These are phyloP conservation scores for Cyprinodon brontotheroides DNA, from an alignment of 2,113 vertebrate genomes.

Conservation along the genomic window DNA sequence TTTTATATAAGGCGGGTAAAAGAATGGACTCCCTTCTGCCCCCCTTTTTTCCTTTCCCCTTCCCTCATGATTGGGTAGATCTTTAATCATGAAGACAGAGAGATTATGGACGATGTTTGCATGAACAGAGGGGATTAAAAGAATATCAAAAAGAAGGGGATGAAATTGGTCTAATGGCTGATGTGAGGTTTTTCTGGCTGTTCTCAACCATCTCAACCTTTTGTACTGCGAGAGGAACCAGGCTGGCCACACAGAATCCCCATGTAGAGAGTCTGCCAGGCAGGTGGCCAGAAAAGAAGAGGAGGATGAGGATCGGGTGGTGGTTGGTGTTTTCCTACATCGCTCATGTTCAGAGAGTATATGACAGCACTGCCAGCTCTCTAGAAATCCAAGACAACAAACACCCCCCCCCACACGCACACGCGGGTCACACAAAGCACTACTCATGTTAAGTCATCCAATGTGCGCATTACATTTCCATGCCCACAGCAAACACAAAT, in stretches of 20 bases:
- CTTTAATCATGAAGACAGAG: conserved; percentile 51
- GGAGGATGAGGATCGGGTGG: conserved; percentile 4
- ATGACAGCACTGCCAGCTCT: conserved; percentile 8
- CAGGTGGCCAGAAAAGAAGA: conserved; percentile 41
- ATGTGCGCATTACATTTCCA: conserved; percentile 15
- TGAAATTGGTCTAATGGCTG: conserved; percentile 35
- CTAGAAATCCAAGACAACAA: conserved; percentile 33
- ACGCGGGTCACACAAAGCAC: conserved; percentile 16
- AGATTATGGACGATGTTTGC: conserved; percentile 55
- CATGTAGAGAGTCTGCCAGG: conserved; percentile 49
- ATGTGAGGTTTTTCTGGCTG: conserved; percentile 25
- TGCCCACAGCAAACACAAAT: conserved; percentile 31
- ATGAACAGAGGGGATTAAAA: conserved; percentile 31
- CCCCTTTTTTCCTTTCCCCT: conserved; percentile 10
- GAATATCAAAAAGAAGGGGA: not conserved
- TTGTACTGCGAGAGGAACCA: conserved; percentile 16
- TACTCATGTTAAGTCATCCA: conserved; percentile 25
- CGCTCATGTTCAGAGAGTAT: conserved; percentile 32
- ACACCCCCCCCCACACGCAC: not conserved
- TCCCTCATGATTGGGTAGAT: conserved; percentile 27
- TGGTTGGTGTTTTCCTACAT: conserved; percentile 38
- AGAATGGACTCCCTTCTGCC: conserved; percentile 27
- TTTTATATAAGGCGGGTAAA: conserved; percentile 7
- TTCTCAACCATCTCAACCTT: conserved; percentile 11
- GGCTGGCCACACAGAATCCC: conserved; percentile 46